Conservation (phyloP, 2,888 invertebrate species). For the Lasioglossum malachurum region DNA sequence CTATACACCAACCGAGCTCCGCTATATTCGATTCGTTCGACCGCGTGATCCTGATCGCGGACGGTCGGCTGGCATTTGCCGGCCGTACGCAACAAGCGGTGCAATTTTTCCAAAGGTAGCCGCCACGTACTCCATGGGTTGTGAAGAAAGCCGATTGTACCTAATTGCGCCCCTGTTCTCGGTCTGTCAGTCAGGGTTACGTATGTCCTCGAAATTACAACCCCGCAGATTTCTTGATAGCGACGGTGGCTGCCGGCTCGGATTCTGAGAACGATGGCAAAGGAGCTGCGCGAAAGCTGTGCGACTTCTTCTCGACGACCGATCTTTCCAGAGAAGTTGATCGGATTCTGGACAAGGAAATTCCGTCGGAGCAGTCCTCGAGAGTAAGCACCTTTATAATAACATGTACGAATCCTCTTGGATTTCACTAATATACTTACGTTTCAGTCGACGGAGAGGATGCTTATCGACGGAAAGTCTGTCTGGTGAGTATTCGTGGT, state of each 20-base stretch:
- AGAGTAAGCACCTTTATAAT: neutral
- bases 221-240: slow-evolving; percentile 96
- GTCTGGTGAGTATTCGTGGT: slow-evolving; percentile 25
- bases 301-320: slow-evolving; percentile 92
- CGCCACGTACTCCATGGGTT: neutral
- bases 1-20: slow-evolving; percentile 97
- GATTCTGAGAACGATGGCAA: slow-evolving; percentile 90
- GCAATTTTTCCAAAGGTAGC: slow-evolving; percentile 90
- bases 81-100: slow-evolving; percentile 90
- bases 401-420: neutral
- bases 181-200: slow-evolving; percentile 88
- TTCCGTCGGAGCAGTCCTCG: slow-evolving; percentile 68
- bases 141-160: neutral
- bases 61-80: slow-evolving; percentile 94
- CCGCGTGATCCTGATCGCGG: slow-evolving; percentile 91
- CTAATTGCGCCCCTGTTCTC: neutral
- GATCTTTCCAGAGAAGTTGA: slow-evolving; percentile 92
- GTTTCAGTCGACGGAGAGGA: slow-evolving; percentile 3
- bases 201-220: slow-evolving; percentile 93
- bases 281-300: slow-evolving; percentile 90
- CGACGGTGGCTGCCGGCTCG: slow-evolving; percentile 92
- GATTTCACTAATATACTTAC: neutral
- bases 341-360: slow-evolving; percentile 90
- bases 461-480: neutral
- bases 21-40: slow-evolving; percentile 94